A percentile compares a stretch with the other conserved stretches of the same genome.
phyloP scores from a whole-genome alignment of 2,113 vertebrate species.

The Proterorhinus semilunaris region DNA sequence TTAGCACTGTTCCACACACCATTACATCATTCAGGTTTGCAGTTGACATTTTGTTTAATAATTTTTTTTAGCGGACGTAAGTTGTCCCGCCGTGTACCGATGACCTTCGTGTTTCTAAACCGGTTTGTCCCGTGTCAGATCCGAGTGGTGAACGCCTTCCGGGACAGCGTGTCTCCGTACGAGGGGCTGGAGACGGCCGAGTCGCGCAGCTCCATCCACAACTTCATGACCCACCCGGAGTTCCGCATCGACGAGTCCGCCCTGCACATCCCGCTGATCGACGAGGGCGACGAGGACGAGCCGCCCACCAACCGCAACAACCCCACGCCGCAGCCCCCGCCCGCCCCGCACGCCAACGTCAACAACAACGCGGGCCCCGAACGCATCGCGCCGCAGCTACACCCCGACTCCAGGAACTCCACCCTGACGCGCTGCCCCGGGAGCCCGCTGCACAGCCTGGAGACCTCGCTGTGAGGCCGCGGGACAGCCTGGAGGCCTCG shows the following conservation, averaged over 20 bases:
- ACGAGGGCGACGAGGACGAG: constrained; percentile 94
- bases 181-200: constrained; percentile 94
- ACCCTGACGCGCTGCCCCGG: constrained; percentile 86
- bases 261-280: constrained; percentile 93
- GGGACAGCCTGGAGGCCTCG: constrained; percentile 87
- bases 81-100: too few relatives aligned
- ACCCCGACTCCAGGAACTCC: constrained; percentile 82
- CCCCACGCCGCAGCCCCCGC: constrained; percentile 64
- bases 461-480: constrained; percentile 90
- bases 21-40: too few relatives aligned
- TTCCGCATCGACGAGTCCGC: constrained; percentile 95
- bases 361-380: constrained; percentile 89
- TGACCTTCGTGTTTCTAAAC: background rate
- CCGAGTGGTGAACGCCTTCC: constrained; percentile 98
- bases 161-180: constrained; percentile 87
- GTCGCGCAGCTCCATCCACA: constrained; percentile 97
- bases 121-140: constrained; percentile 76
- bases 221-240: constrained; percentile 97
- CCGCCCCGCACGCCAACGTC: constrained; percentile 77
- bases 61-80: too few relatives aligned
- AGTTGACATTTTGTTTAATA: too few relatives aligned
- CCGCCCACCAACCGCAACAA: constrained; percentile 87
- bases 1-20: too few relatives aligned
- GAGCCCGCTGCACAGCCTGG: constrained; percentile 97
- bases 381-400: constrained; percentile 82